phyloP scores from a whole-genome alignment of 2,888 invertebrate species.

The Tenthredo scrophulariae region DNA sequence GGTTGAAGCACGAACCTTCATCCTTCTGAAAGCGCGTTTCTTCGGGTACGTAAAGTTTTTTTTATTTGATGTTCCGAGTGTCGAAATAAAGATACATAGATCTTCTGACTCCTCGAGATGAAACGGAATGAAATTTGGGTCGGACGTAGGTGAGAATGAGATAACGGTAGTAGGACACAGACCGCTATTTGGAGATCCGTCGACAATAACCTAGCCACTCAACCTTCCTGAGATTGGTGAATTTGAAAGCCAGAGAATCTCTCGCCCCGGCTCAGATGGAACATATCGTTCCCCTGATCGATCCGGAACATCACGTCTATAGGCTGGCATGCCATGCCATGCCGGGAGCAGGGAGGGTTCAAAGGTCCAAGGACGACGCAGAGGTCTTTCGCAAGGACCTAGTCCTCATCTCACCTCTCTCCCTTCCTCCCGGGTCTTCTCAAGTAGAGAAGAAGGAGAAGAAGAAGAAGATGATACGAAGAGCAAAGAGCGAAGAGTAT shows the following conservation, averaged over 20 bases:
- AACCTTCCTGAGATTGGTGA: slow-evolving; percentile 42
- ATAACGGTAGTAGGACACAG: slow-evolving; percentile 32
- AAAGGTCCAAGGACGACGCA: slow-evolving; percentile 39
- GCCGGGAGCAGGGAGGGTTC: slow-evolving; percentile 12
- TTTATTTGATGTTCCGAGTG: neutral
- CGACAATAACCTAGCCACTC: slow-evolving; percentile 47
- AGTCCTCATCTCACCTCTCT: neutral
- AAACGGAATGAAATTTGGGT: slow-evolving; percentile 31
- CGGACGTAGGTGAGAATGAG: slow-evolving; percentile 30
- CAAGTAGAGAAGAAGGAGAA: neutral
- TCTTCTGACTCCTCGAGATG: neutral
- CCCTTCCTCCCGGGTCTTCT: neutral
- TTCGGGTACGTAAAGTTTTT: neutral
- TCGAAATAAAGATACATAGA: neutral
- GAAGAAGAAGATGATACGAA: neutral
- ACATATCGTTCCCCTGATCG: slow-evolving; percentile 40
- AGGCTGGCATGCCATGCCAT: neutral
- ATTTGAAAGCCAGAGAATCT: slow-evolving; percentile 47
- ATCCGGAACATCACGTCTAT: slow-evolving; percentile 15
- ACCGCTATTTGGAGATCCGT: slow-evolving; percentile 40
- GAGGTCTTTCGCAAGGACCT: neutral
- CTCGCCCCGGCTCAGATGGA: slow-evolving; percentile 17
- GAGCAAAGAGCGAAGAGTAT: neutral
- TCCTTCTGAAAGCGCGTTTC: neutral
- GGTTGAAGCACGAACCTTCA: neutral